Conservation (phyloP, 1,140 invertebrate genomes). For the Trichomalopsis sarcophagae region DNA sequence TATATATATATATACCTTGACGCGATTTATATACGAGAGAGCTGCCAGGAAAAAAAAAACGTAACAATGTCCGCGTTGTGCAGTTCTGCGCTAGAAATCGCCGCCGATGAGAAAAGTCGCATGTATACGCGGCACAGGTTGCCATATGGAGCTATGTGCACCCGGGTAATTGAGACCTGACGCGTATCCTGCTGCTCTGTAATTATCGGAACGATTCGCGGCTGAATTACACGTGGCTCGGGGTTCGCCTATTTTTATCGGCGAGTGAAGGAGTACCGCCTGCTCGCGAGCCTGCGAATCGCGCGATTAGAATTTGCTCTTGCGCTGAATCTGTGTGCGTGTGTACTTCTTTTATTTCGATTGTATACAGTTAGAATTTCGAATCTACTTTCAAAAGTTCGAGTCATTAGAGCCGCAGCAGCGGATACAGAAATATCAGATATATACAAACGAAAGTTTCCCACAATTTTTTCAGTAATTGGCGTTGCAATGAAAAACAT, state of each 20-base stretch:
- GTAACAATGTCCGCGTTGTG: constrained; percentile 42
- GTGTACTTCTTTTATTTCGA: too few relatives aligned
- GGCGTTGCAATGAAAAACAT: neutral
- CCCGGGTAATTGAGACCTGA: constrained; percentile 46
- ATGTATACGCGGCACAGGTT: neutral
- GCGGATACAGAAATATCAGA: neutral
- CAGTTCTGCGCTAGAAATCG: constrained; percentile 24
- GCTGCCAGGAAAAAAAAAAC: neutral
- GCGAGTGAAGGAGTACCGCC: neutral
- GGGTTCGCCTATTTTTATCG: neutral
- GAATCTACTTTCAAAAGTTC: neutral
- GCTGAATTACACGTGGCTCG: constrained; percentile 34
- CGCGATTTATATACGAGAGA: constrained; percentile 37
- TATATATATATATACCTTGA: neutral
- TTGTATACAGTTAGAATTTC: neutral
- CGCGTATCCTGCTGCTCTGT: constrained; percentile 37
- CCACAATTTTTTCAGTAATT: constrained; percentile 32
- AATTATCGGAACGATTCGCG: constrained; percentile 36
- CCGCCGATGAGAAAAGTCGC: constrained; percentile 40
- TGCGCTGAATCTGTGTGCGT: neutral
- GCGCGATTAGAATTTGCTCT: neutral
- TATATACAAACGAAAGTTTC: constrained; percentile 18
- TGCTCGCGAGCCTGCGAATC: neutral
- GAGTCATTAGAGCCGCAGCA: neutral
- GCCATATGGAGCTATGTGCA: neutral